A percentile compares a stretch with the other conserved stretches of the same genome.
Evolutionary conservation across 1,140 invertebrate species (phyloP).

Genomic region (Oedothorax gibbosus): DNA sequence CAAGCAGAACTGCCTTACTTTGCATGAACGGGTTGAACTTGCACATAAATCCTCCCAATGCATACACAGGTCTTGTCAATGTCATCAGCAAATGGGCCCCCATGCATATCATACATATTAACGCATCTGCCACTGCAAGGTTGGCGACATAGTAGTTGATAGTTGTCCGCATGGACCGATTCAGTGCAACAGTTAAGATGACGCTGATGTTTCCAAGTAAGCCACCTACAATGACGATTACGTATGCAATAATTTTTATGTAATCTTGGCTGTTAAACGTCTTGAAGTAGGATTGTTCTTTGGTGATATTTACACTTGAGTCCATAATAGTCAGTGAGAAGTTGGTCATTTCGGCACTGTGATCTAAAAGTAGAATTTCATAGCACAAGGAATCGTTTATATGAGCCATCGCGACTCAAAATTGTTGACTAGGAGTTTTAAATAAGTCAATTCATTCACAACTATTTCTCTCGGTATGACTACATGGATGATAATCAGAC

Average conservation of each 20-base stretch:
- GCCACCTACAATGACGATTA: conserved; percentile 65
- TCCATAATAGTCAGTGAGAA: too few species aligned
- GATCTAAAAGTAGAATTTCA: too few species aligned
- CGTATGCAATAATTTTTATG: conserved; percentile 66
- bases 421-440: too few species aligned
- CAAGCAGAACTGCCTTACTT: conserved; percentile 66
- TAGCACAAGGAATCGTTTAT: too few species aligned
- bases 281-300: conserved; percentile 8
- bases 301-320: too few species aligned
- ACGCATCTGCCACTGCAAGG: conserved; percentile 68
- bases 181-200: conserved; percentile 71
- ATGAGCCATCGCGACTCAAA: too few species aligned
- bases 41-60: conserved; percentile 70
- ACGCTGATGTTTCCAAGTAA: conserved; percentile 71
- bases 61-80: conserved; percentile 64
- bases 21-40: conserved; percentile 71
- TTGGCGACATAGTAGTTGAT: conserved; percentile 69
- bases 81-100: conserved; percentile 69
- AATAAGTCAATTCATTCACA: too few species aligned
- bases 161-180: conserved; percentile 68
- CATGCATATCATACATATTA: conserved; percentile 70
- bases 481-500: too few species aligned
- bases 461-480: too few species aligned
- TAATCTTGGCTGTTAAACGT: conserved; percentile 45
- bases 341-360: too few species aligned